Evolutionary conservation across 2,888 invertebrate genomes (phyloP), one percentile per base, ranked within the genome.

Genomic region (Drosophila pseudotalamancana): DNA sequence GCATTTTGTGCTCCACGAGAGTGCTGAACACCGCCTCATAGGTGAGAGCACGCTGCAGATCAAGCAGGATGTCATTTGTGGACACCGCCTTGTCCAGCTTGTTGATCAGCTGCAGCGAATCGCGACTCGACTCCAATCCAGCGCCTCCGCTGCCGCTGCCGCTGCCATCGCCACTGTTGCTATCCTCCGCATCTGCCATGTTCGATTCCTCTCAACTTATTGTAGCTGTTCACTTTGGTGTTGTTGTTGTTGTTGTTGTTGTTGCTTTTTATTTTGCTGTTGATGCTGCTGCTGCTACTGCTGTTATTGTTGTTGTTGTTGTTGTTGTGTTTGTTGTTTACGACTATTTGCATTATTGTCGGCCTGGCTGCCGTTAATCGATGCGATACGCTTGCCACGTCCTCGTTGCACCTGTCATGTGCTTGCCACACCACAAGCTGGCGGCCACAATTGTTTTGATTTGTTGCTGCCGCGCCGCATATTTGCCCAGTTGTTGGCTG

Each of bases 21-120:
- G 90, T 88, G 63, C 88, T 89, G 55, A 92, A 91, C n/a, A 92
- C 89, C 9, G 91, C 89, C 67, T 92, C 92, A 50, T 91, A 92
- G 59, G 90, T 91, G 16, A 91, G 86, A n/a, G 91, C 90, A 12
- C 90, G 83, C 64, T 90, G 89, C 65, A 90, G 80, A 62, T 92
- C 91, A 40, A 89, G 79, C 60, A 89, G 65, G n/a, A 89, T 86
- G 60, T 92, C 92, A 59, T 89, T 90, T 19, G 92, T 92, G 69
- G 91, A 91, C 40, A 92, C 91, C 14, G 91, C 89, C 75, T 92
- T 92, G 73, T 92, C 91, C 46, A 87, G 72, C 57, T 89, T 90
- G 37, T 70, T 86, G 55, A 90, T 72, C 69, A 81, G 42, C 45
- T 72, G 73, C 50, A 67, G 37, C 6, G 46, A 54, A n/a, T 61